These are phyloP conservation scores for Hippoglossus hippoglossus DNA, from an alignment of 2,797 vertebrate species.

Conservation along the genomic window DNA sequence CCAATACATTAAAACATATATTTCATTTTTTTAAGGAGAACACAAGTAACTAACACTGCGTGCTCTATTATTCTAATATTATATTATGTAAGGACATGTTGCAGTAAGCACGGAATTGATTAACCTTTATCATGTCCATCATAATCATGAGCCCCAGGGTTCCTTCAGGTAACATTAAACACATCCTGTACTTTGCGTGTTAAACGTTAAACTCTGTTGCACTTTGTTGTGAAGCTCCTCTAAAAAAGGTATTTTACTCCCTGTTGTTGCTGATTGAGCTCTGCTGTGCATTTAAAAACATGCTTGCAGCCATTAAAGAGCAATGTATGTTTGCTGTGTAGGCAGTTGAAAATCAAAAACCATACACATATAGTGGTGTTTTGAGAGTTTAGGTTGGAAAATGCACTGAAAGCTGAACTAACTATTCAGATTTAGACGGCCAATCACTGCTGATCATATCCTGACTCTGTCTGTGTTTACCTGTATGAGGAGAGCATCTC, in stretches of 20 bases:
- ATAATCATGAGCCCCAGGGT: not conserved
- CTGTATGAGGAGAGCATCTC: constrained; percentile 12
- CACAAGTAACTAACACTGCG: not conserved
- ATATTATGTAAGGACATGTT: not conserved
- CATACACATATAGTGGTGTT: not conserved
- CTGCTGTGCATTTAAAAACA: not conserved
- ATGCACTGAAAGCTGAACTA: not conserved
- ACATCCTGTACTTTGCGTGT: not conserved
- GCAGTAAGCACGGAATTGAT: not conserved
- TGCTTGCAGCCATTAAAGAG: not conserved
- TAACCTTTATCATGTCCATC: not conserved
- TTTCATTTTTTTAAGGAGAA: too few species aligned
- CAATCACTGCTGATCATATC: constrained; percentile 16
- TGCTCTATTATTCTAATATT: not conserved
- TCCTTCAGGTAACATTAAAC: not conserved
- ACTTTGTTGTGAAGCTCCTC: too few species aligned
- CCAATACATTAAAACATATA: too few species aligned
- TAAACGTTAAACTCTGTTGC: not conserved
- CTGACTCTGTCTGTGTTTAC: constrained; percentile 10
- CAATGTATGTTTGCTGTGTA: not conserved
- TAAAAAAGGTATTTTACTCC: too few species aligned
- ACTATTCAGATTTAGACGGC: constrained; percentile 5
- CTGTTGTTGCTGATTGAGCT: too few species aligned
- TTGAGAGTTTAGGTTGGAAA: not conserved
- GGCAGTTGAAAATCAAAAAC: not conserved